Conservation (phyloP, 1,140 invertebrate species). For the Drosophila miranda region DNA sequence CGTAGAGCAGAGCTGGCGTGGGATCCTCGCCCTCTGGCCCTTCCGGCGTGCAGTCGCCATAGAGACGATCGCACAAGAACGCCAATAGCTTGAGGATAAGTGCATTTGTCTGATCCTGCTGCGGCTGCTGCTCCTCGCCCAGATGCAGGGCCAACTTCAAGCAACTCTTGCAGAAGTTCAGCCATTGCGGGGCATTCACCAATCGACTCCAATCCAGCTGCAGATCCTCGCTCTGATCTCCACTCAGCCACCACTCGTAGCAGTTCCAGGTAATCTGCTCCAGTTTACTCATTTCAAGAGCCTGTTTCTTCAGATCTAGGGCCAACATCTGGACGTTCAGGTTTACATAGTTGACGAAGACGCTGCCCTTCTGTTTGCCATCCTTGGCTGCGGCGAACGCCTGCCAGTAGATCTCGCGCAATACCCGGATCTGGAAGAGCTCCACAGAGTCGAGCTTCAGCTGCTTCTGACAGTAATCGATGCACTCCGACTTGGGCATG, state of each 20-base stretch:
- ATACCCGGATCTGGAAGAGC: conserved; percentile 84
- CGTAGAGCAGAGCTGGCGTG: conserved; percentile 84
- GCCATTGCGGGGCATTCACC: conserved; percentile 85
- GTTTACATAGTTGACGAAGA: conserved; percentile 84
- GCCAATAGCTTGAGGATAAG: conserved; percentile 84
- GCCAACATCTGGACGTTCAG: conserved; percentile 84
- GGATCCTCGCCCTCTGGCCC: conserved; percentile 1
- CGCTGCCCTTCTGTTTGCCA: conserved; percentile 76
- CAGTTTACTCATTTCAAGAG: conserved; percentile 57
- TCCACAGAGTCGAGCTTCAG: conserved; percentile 85
- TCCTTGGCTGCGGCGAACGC: conserved; percentile 60
- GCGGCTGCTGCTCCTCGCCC: conserved; percentile 69
- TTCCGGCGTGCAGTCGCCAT: conserved; percentile 69
- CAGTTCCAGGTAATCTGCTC: conserved; percentile 56
- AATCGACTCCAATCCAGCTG: conserved; percentile 79
- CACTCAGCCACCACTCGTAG: conserved; percentile 77
- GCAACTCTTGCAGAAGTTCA: conserved; percentile 86
- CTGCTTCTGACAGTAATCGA: conserved; percentile 83
- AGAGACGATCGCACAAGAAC: conserved; percentile 85
- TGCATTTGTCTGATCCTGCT: conserved; percentile 66
- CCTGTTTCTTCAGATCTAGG: conserved; percentile 84
- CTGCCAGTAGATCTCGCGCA: conserved; percentile 84
- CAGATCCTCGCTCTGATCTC: conserved; percentile 1
- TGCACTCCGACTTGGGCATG: conserved; percentile 84
- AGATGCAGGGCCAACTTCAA: conserved; percentile 86